Evolutionary conservation across 92 coral and sea anemone genomes (phyloP), one percentile per base, ranked within the genome.

Genomic region (Epizoanthus stellaris): DNA sequence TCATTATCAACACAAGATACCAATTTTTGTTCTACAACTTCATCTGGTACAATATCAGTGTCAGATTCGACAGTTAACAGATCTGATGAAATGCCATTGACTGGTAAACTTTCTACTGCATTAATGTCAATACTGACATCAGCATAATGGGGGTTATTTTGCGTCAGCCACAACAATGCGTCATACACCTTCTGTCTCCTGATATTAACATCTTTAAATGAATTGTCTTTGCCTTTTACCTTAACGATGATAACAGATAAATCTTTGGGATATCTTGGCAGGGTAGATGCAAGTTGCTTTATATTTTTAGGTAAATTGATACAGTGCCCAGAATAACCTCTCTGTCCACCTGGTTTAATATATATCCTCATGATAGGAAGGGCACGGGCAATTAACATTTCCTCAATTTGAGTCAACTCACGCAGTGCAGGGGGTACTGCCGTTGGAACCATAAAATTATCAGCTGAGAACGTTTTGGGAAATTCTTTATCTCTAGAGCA

Each of bases 111-210:
- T 1, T 85, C 36, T 70, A 85, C 2, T 73, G 84, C 70, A 88
- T 82, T n/a, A 11, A 17, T 13, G 52, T 69, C 52, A 38, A 69
- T 54, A 6, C 43, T 43, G n/a, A 82, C 82, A 82, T 53, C 70
- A 64, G 54, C 59, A 88, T 88, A 88, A 72, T 68, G 91, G 30
- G 91, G 85, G 80, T 88, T 88, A 76, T 88, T 88, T 19, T 82
- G 47, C 43, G 49, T 3, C 0, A 77, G 83, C 83, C 85, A 80
- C 40, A 62, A 30, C 52, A 79, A 68, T 21, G 73, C 84, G 60
- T 38, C 53, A 76, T 80, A 69, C 13, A 80, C 85, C 25, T 80
- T 80, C 10, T 80, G 16, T 68, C 67, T 34, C 17, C 85, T 66
- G 30, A 80, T 42, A 36, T 80, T 80, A 19, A 80, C 58, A 80